Evolutionary conservation across 2,888 invertebrate species (phyloP), one percentile per base, ranked within the genome.

Genomic region (Morinoia aosen): DNA sequence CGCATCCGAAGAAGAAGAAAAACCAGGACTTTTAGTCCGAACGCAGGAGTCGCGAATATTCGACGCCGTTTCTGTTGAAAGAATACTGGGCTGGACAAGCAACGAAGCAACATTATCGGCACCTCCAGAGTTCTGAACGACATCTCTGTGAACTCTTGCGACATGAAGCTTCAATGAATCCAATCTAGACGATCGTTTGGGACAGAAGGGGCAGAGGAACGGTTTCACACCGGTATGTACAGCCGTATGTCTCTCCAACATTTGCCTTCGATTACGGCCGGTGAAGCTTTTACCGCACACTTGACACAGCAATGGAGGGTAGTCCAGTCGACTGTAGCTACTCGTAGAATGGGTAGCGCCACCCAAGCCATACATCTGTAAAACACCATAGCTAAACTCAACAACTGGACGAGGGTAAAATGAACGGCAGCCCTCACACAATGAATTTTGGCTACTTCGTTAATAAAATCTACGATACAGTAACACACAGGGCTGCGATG

Each of bases 151-250:
- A 33, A 88, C 56, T 76, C 88, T 64, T 8, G 95, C 88, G 48
- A 95, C 88, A 57, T 95, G 95, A 58, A 88, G 76, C 88, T 95
- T 95, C 39, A 95, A 40, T 19, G 95, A 88, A n/a, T 95, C 95
- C 40, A 88, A 76, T 64, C 95, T 95, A 40, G 95, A 95, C 33
- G 96, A 96, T 57, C 96, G 95, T 58, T 96, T 96, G 57, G 96
- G 95, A 95, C 96, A 96, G 95, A 94, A 95, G 40, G 96, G 96
- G 88, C 96, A 96, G 88, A 95, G 95, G 88, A 96, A 95, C 56
- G 96, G 96, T 88, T 96, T 96, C 91, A 96, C 96, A 94, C 96
- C 96, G 58, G 96, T 96, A 94, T 96, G 96, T 95, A 96, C 96
- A 91, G 95, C 96, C 40, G 94, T 95, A 64, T 96, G 96, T 95